Conservation (phyloP, 1,140 invertebrate genomes). For the Anastatus disparis region DNA sequence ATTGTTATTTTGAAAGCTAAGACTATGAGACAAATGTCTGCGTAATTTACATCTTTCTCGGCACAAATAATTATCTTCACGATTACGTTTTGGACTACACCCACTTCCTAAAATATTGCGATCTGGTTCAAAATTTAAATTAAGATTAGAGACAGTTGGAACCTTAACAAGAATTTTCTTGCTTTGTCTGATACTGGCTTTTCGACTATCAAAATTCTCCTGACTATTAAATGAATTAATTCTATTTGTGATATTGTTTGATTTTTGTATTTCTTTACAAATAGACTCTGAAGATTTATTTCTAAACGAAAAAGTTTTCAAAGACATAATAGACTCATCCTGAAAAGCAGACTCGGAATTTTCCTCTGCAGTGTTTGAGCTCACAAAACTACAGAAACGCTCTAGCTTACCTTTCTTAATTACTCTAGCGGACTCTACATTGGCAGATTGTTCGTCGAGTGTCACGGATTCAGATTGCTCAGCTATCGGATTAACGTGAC, state of each 20-base stretch:
- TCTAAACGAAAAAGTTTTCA: too few relatives aligned
- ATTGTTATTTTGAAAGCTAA: constrained; percentile 48
- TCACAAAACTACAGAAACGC: constrained; percentile 26
- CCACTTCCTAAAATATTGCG: too few relatives aligned
- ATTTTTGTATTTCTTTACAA: too few relatives aligned
- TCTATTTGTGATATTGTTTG: too few relatives aligned
- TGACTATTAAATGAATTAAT: too few relatives aligned
- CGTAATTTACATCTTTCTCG: constrained; percentile 33
- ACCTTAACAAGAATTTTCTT: constrained; percentile 18
- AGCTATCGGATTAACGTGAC: not conserved
- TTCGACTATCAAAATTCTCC: constrained; percentile 6
- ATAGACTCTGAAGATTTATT: too few relatives aligned
- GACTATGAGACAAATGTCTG: constrained; percentile 47
- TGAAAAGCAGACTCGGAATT: not conserved
- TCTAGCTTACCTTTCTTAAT: constrained; percentile 64
- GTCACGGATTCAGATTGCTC: constrained; percentile 19
- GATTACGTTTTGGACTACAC: too few relatives aligned
- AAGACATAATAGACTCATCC: not conserved
- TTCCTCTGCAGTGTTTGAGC: too few relatives aligned
- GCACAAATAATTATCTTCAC: too few relatives aligned
- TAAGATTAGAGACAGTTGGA: constrained; percentile 1
- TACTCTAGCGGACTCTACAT: constrained; percentile 55
- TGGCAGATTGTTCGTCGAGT: constrained; percentile 14
- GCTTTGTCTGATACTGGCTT: constrained; percentile 33
- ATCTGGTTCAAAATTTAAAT: too few relatives aligned